These are phyloP conservation scores for Lutjanus erythropterus DNA, from an alignment of 2,113 vertebrate species.

Conservation along the genomic window DNA sequence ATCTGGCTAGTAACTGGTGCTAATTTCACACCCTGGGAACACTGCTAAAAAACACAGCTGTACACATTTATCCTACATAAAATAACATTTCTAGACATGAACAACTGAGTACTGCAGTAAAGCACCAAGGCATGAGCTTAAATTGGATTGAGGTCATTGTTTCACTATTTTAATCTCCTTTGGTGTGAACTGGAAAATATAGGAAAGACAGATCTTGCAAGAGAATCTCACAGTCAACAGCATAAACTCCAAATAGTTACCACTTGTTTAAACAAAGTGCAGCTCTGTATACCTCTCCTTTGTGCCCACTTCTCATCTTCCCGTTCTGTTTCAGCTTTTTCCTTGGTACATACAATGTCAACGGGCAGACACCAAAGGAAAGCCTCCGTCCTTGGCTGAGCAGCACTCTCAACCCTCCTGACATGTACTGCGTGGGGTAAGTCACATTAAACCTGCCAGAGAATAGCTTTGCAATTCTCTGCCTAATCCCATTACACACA, in stretches of 20 bases:
- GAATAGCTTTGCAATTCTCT: background rate
- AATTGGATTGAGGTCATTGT: background rate
- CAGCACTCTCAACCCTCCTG: slow-evolving; percentile 87
- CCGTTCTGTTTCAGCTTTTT: slow-evolving; percentile 88
- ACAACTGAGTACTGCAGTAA: background rate
- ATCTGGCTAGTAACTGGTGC: too few relatives aligned
- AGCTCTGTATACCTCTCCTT: background rate
- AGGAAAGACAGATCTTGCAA: background rate
- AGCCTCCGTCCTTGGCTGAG: slow-evolving; percentile 92
- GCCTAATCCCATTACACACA: slow-evolving; percentile 48
- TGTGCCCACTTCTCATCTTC: slow-evolving; percentile 9
- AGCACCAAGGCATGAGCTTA: background rate
- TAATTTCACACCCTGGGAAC: too few relatives aligned
- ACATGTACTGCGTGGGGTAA: slow-evolving; percentile 96
- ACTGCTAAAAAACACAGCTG: background rate
- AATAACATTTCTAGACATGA: background rate
- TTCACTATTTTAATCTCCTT: background rate
- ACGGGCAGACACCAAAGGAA: slow-evolving; percentile 92
- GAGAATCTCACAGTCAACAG: background rate
- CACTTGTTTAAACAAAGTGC: background rate
- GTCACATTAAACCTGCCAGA: slow-evolving; percentile 46
- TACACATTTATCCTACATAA: background rate
- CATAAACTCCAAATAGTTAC: background rate
- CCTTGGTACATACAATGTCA: slow-evolving; percentile 96
- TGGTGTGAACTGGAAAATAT: background rate